Conservation (phyloP, 2,113 vertebrate species). For the Sturnira hondurensis region DNA sequence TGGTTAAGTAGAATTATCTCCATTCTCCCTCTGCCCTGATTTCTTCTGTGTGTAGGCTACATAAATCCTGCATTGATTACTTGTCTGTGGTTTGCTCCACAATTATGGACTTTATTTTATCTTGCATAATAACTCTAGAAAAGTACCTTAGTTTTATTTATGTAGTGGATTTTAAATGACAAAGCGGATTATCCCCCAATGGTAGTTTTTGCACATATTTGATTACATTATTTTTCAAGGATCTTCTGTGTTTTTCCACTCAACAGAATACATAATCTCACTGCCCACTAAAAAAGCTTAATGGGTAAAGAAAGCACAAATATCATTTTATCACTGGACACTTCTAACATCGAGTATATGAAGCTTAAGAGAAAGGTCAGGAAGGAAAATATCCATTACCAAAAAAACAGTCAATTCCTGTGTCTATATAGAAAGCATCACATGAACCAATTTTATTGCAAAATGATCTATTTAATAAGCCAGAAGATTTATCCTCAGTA, state of each 20-base stretch:
- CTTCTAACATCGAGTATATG: neutral
- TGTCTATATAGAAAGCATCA: neutral
- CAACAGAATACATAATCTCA: conserved; percentile 38
- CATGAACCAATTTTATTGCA: neutral
- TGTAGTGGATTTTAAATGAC: conserved; percentile 3
- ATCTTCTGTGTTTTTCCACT: conserved; percentile 42
- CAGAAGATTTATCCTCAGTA: neutral
- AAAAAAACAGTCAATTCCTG: neutral
- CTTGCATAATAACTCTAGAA: neutral
- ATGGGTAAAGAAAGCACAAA: conserved; percentile 62
- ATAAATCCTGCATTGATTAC: conserved; percentile 34
- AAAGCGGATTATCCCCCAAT: conserved; percentile 41
- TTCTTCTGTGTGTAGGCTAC: neutral
- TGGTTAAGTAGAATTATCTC: neutral
- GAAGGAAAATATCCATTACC: conserved; percentile 36
- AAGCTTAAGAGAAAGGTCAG: conserved; percentile 47
- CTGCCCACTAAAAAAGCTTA: conserved; percentile 46
- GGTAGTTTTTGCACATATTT: conserved; percentile 39
- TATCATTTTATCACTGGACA: conserved; percentile 30
- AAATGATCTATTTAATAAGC: conserved; percentile 8
- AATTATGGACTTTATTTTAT: neutral
- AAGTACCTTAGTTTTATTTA: neutral
- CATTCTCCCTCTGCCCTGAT: neutral
- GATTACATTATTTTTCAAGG: conserved; percentile 29
- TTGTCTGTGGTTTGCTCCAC: neutral